Conservation (phyloP, 2,888 invertebrate species). For the Nomada lathburiana region DNA sequence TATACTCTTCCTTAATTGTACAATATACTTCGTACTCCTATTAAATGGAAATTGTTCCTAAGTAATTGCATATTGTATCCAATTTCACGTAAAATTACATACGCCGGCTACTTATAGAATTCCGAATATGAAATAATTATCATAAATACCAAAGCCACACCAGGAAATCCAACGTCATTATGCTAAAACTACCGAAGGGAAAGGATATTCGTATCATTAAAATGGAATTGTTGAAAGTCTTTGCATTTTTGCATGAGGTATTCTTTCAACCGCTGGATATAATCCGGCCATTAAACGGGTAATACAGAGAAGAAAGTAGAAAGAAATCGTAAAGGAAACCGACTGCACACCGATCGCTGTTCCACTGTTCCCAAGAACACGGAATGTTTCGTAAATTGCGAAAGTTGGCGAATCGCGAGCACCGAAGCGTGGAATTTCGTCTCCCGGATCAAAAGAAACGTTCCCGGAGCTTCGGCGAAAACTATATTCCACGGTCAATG, state of each 20-base stretch:
- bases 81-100: too few species aligned
- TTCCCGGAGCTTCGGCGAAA: slow-evolving; percentile 5
- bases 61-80: too few species aligned
- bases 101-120: too few species aligned
- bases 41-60: too few species aligned
- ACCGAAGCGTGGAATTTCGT: slow-evolving; percentile 40
- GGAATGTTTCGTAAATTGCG: slow-evolving; percentile 56
- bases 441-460: slow-evolving; percentile 48
- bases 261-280: slow-evolving; percentile 43
- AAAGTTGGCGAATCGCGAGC: slow-evolving; percentile 51
- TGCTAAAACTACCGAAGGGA: neutral
- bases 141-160: neutral
- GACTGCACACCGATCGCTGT: slow-evolving; percentile 15
- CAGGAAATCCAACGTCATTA: neutral
- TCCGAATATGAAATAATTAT: neutral
- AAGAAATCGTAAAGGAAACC: slow-evolving; percentile 42
- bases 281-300: slow-evolving; percentile 53
- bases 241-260: slow-evolving; percentile 33
- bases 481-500: slow-evolving; percentile 56
- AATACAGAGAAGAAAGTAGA: slow-evolving; percentile 39
- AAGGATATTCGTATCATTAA: slow-evolving; percentile 17
- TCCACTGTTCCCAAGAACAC: slow-evolving; percentile 27
- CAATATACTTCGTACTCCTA: too few species aligned
- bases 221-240: slow-evolving; percentile 26
- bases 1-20: too few species aligned